Conservation (phyloP, 2,797 vertebrate species). For the Lutjanus argentimaculatus region DNA sequence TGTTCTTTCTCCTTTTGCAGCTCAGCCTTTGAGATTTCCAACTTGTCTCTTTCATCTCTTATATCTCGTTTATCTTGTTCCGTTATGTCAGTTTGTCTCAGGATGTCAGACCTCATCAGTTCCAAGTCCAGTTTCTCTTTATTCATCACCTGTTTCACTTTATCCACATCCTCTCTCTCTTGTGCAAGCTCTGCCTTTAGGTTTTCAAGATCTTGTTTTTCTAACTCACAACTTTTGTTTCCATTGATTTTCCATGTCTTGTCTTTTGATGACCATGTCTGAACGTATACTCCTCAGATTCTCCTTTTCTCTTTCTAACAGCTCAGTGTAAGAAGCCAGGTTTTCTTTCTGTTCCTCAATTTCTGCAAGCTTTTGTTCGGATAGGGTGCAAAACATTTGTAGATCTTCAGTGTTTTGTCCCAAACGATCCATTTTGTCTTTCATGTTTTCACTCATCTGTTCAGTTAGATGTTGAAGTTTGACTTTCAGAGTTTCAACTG, state of each 20-base stretch:
- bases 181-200: background rate
- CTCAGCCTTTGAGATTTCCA: constrained; percentile 7
- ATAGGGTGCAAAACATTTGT: background rate
- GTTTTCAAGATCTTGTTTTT: background rate
- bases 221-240: background rate
- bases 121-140: background rate
- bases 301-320: background rate
- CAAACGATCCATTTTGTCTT: background rate
- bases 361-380: background rate
- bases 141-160: background rate
- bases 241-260: background rate
- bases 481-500: background rate
- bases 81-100: background rate
- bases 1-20: constrained; percentile 6
- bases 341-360: background rate
- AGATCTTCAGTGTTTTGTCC: background rate
- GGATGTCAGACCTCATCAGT: background rate
- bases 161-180: background rate
- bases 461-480: background rate
- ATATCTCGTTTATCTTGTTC: background rate
- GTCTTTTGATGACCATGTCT: background rate
- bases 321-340: background rate
- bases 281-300: background rate
- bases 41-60: background rate
- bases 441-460: background rate